Conservation (phyloP, 2,113 vertebrate species). For the Trogon melanurus region DNA sequence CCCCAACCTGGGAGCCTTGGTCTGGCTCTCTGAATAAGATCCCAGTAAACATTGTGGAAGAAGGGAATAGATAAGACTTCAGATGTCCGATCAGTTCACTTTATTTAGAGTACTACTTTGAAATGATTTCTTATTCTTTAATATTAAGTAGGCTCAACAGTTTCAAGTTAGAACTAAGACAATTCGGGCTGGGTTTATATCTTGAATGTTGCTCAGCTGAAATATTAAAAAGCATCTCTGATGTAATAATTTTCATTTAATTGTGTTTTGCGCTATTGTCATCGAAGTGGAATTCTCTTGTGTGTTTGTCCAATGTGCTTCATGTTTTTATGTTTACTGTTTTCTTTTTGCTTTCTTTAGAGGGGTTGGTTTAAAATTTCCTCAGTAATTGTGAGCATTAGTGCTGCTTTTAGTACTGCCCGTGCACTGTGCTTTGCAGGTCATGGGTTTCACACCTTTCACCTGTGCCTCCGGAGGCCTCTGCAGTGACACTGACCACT, state of each 20-base stretch:
- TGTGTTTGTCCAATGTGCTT: not conserved
- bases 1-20: conserved; percentile 11
- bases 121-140: not conserved
- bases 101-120: not conserved
- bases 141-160: not conserved
- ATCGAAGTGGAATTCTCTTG: not conserved
- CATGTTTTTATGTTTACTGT: not conserved
- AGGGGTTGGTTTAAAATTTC: not conserved
- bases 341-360: not conserved
- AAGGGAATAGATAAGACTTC: not conserved
- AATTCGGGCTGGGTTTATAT: not conserved
- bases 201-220: not conserved
- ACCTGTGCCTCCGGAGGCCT: not conserved
- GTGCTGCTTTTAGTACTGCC: not conserved
- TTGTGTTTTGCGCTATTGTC: not conserved
- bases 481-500: not conserved
- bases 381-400: not conserved
- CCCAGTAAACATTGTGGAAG: not conserved
- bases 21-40: not conserved
- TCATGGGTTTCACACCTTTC: not conserved
- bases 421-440: not conserved
- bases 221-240: not conserved
- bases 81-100: not conserved
- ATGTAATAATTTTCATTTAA: not conserved
- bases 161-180: not conserved